phyloP scores from a whole-genome alignment of 1,140 invertebrate species.

The Vanessa tameamea region DNA sequence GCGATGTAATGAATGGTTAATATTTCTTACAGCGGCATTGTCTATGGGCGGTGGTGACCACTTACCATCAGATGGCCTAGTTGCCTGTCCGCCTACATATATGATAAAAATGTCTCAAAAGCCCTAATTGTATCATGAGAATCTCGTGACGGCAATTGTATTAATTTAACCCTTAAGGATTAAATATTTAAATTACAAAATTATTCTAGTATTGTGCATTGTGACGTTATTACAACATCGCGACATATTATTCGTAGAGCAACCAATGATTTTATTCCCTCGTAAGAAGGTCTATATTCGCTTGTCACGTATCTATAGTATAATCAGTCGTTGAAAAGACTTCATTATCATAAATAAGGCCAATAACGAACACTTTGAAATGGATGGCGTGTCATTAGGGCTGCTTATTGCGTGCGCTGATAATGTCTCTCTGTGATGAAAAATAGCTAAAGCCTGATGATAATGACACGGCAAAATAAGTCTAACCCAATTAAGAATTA shows the following conservation, averaged over 20 bases:
- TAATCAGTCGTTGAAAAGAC: constrained; percentile 21
- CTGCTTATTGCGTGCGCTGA: constrained; percentile 20
- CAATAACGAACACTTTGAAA: constrained; percentile 34
- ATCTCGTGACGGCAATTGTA: too few relatives aligned
- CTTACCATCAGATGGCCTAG: too few relatives aligned
- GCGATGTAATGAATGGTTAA: too few relatives aligned
- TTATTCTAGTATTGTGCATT: background rate
- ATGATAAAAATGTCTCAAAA: too few relatives aligned
- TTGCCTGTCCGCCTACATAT: too few relatives aligned
- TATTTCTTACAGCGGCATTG: too few relatives aligned
- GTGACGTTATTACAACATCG: background rate
- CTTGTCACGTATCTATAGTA: background rate
- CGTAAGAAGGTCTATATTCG: background rate
- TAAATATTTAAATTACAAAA: background rate
- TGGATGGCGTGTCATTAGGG: constrained; percentile 24
- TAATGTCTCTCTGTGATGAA: constrained; percentile 28
- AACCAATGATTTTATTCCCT: background rate
- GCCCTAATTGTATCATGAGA: too few relatives aligned
- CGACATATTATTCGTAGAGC: background rate
- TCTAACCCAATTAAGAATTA: background rate
- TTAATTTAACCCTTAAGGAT: too few relatives aligned
- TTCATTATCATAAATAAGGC: constrained; percentile 33
- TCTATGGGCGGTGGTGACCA: too few relatives aligned
- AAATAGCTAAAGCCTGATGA: constrained; percentile 8
- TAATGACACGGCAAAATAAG: constrained; percentile 8